Base-by-base conservation (phyloP, 2,797 vertebrate species). In the Anguilla megastoma region DNA sequence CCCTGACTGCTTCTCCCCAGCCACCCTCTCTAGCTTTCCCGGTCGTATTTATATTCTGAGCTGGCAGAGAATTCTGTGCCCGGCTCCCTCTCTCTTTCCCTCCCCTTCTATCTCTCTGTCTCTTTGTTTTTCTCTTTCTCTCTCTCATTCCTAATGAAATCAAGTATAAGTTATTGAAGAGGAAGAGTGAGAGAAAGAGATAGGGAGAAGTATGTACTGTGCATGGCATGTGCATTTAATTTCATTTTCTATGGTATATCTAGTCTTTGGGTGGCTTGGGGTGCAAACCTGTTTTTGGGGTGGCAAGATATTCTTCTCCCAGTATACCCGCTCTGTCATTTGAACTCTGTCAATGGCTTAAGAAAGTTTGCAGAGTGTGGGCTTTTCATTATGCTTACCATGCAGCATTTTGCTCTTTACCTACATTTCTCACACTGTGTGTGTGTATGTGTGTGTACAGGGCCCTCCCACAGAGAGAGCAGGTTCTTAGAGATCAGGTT, bases 361-460 rank as follows among this genome's bases (percentile, higher is more conserved):
- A 52, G 76, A 85, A 60, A 86, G 41, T 33, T 27, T 87, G 24
- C 85, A 89, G 58, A 63, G 24, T 48, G 21, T 36, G 74, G 12
- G 84, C 45, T 10, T 3, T 86, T 5, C 12, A 74, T 50, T 63
- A n/a, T 82, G 58, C 33, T 41, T 66, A n/a, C 54, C n/a, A 33
- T 10, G 60, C 2, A 41, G 21, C 24, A n/a, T 66, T 66, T 66
- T 24, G 21, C 21, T 66, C 18, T 30, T 41, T 36, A 21, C 5
- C 30, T 45, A 9, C 33, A 16, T 45, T 14, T 82, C 30, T 79
- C 30, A 2, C 36, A 27, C 1, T 33, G 30, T 76, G 71, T 36
- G 9, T 76, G 71, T 76, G 71, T 36, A 4, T 5, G 71, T 14
- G 27, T 33, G 27, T 33, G 71, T 33, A 24, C 63, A 24, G 4